phyloP scores from a whole-genome alignment of 2,797 vertebrate species.

The Hapalemur alaotrensis region DNA sequence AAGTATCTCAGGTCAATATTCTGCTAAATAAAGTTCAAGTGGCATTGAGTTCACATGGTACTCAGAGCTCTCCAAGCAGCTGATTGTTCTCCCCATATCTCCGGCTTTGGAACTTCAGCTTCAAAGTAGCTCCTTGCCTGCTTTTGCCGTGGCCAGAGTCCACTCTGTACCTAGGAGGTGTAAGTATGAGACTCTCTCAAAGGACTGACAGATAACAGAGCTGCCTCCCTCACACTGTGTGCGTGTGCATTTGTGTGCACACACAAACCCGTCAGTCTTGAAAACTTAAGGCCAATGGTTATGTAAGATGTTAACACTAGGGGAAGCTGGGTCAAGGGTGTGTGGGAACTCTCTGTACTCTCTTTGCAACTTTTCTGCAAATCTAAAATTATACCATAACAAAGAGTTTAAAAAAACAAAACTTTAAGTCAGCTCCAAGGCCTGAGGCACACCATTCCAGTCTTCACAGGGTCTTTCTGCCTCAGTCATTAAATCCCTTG shows the following conservation, averaged over 20 bases:
- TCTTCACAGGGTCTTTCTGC: not conserved
- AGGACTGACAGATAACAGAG: not conserved
- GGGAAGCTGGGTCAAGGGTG: not conserved
- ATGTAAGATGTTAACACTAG: not conserved
- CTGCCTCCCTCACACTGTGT: not conserved
- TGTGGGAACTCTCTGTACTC: constrained; percentile 8
- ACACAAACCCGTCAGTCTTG: not conserved
- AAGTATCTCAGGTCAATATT: constrained; percentile 72
- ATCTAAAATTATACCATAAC: constrained; percentile 34
- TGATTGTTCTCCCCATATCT: constrained; percentile 42
- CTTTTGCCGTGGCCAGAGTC: not conserved
- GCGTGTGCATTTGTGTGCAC: too few relatives aligned
- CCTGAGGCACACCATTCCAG: not conserved
- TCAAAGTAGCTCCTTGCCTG: constrained; percentile 24
- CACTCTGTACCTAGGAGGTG: not conserved
- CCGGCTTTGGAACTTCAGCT: not conserved
- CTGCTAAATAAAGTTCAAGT: constrained; percentile 85
- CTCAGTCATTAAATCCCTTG: not conserved
- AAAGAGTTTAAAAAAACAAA: not conserved
- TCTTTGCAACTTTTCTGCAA: not conserved
- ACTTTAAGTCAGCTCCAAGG: not conserved
- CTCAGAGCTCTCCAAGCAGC: constrained; percentile 61
- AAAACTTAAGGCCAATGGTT: not conserved
- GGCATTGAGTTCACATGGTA: constrained; percentile 76
- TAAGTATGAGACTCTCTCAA: not conserved